Conservation (phyloP, 2,888 invertebrate genomes). For the Dasysyrphus tricinctus region DNA sequence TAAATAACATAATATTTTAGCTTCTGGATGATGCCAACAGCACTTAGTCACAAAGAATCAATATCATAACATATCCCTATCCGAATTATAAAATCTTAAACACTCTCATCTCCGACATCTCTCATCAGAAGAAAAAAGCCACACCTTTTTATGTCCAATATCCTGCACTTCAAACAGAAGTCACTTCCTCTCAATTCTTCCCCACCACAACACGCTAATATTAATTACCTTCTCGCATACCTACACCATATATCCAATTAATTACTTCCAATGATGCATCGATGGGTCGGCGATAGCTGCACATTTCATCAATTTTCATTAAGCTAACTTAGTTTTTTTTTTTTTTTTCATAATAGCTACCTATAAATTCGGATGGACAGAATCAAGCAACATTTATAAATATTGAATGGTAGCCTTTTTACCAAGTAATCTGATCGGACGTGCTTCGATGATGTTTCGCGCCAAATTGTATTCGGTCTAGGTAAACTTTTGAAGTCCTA, state of each 20-base stretch:
- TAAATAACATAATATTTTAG: background rate
- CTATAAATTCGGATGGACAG: background rate
- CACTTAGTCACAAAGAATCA: slow-evolving; percentile 37
- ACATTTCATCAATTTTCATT: slow-evolving; percentile 75
- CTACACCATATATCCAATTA: slow-evolving; percentile 67
- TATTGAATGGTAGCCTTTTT: slow-evolving; percentile 46
- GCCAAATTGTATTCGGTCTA: slow-evolving; percentile 14
- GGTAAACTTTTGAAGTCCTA: background rate
- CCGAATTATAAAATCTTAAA: slow-evolving; percentile 19
- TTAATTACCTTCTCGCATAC: slow-evolving; percentile 74
- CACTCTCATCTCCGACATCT: slow-evolving; percentile 30
- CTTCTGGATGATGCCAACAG: slow-evolving; percentile 34
- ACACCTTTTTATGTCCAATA: slow-evolving; percentile 26
- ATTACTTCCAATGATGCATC: slow-evolving; percentile 73
- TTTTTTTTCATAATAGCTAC: background rate
- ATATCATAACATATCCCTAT: slow-evolving; percentile 26
- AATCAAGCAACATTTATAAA: background rate
- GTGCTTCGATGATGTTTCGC: slow-evolving; percentile 22
- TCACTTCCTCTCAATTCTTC: slow-evolving; percentile 67
- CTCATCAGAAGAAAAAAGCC: background rate
- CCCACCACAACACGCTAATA: slow-evolving; percentile 53
- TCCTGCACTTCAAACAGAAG: slow-evolving; percentile 62
- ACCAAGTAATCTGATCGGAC: slow-evolving; percentile 62
- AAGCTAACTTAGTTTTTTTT: slow-evolving; percentile 56
- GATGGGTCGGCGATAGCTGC: slow-evolving; percentile 67